Evolutionary conservation across 2,888 invertebrate genomes (phyloP), one percentile per base, ranked within the genome.

Genomic region (Melangyna quadrimaculata): DNA sequence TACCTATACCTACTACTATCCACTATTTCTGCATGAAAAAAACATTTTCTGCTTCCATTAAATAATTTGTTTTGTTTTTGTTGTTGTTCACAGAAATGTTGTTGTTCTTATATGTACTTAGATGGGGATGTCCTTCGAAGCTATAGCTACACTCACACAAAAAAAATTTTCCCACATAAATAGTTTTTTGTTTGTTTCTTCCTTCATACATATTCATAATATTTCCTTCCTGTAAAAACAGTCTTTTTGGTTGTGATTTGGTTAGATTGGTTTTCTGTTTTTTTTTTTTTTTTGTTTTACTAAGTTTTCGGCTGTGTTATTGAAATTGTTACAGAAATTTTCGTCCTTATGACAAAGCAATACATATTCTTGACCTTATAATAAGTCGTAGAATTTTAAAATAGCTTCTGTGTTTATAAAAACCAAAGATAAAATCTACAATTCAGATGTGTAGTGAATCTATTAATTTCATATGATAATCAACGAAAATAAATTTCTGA

Each of bases 1-100:
- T 43, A 8, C 40, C 17, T 17, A 43, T 2, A n/a, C 7, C n/a
- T 6, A n/a, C 14, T 35, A 12, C 37, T n/a, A n/a, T n/a, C 37
- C 40, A 5, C 53, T 71, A 57, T 72, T 63, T 78, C 37, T 9
- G 22, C 37, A 57, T 45, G 37, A 63, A 65, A 72, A 48, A 65
- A 29, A 65, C 57, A 72, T 63, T n/a, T 71, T 51, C 51, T 22
- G 27, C 17, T 35, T 51, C 53, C 19, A 63, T 57, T 35, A 12
- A 55, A 32, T 55, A 65, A 74, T 74, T 55, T 74, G 40, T 55
- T n/a, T 14, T 65, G 12, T 3, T 55, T 57, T 59, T n/a, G n/a
- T n/a, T n/a, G n/a, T n/a, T n/a, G n/a, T 29, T 22, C 27, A 69
- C 14, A 12, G 24, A 5, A n/a, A 35, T 69, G 24, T 35, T 37